phyloP scores from a whole-genome alignment of 2,888 invertebrate genomes.

The Leptinotarsa peninsularis region DNA sequence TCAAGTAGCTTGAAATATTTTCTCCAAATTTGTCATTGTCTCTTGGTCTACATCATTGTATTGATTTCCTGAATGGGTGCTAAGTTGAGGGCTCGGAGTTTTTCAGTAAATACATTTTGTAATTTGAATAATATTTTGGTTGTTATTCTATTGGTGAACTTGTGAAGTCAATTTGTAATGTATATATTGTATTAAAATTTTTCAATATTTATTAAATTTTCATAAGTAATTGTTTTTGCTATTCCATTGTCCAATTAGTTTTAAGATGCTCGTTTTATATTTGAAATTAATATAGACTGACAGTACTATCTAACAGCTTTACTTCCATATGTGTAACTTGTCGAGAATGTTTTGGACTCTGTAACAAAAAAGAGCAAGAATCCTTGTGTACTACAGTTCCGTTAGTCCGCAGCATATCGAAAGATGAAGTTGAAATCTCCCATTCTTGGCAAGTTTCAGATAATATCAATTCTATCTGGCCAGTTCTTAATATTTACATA shows the following conservation, averaged over 20 bases:
- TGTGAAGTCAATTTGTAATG: conserved; percentile 23
- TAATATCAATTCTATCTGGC: conserved; percentile 8
- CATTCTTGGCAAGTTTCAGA: background rate
- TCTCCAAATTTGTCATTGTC: no score
- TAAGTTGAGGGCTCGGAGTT: conserved; percentile 21
- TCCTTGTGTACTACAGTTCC: no score
- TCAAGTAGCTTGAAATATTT: no score
- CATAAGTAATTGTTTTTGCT: conserved; percentile 27
- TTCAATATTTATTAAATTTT: conserved; percentile 32
- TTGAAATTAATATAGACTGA: background rate
- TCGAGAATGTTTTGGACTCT: background rate
- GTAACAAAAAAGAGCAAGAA: no score
- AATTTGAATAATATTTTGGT: conserved; percentile 6
- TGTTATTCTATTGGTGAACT: background rate
- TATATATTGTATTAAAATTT: conserved; percentile 34
- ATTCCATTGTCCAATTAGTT: background rate
- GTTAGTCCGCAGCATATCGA: no score
- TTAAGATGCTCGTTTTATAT: background rate
- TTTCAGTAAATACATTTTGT: background rate
- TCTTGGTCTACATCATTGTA: conserved; percentile 13
- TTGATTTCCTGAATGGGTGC: conserved; percentile 38
- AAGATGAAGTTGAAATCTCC: background rate
- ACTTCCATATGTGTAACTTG: background rate
- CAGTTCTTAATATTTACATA: conserved; percentile 31
- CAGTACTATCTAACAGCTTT: background rate